Base-by-base conservation (phyloP, 2,797 vertebrate species). In the Tarsius wallacei region DNA sequence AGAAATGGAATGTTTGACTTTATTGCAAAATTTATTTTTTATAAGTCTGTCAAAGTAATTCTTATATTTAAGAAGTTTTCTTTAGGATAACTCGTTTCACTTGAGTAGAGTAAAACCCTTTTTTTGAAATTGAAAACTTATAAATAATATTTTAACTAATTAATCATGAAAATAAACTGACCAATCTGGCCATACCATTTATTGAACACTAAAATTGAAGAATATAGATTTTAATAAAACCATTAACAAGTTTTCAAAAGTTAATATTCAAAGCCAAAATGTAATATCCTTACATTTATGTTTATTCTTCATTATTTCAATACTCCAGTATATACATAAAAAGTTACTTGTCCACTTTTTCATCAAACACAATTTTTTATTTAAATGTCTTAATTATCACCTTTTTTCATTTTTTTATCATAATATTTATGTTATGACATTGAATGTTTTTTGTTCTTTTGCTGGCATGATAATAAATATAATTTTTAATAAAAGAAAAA, bases 201-300 rank as follows among this genome's bases (percentile, higher is more conserved):
- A 55, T 49, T 68, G 51, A 80, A 21, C 12, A 84, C 4, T 42
- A 66, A 76, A 42, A 59, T 84, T 90, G 3, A 94, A 91, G 17
- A 66, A 66, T 33, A 88, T 19, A 77, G 8, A 76, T 77, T 70
- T 89, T 57, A 66, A 10, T 3, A 66, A 71, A 90, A 8, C 13
- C 5, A 55, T 49, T 76, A 31, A 33, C 4, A 96, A 66, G 1
- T 70, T 33, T 86, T 2, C 19, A 90, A 26, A 68, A 63, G 26
- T 51, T 82, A 90, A 19, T 5, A 4, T 78, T 87, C 22, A 94
- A 86, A 82, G 82, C 9, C 17, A 87, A 82, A 89, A 82, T 70
- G 2, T 16, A 86, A 21, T 21, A 1, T 31, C 7, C 42, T 42
- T 42, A 42, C 42, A 42, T 42, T 42, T 42, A 42, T 42, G 42